These are phyloP conservation scores for Stigmatopora argus DNA, from an alignment of 2,113 vertebrate genomes.

Conservation along the genomic window DNA sequence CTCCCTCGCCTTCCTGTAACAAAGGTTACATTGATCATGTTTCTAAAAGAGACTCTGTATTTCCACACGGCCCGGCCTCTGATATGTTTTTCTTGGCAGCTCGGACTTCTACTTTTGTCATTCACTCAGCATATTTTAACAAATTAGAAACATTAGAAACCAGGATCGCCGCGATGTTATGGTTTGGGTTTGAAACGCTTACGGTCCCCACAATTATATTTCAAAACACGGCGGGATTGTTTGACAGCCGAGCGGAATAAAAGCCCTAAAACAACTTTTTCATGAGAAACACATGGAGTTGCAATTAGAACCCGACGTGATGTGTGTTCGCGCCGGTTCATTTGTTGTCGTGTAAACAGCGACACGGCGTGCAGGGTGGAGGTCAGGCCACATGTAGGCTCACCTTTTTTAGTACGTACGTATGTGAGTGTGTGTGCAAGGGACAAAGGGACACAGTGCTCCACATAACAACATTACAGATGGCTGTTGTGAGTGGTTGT, in stretches of 20 bases:
- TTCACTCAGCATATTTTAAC: conserved; percentile 69
- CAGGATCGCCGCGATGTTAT: conserved; percentile 69
- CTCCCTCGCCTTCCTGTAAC: conserved; percentile 69
- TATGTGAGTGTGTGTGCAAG: conserved; percentile 39
- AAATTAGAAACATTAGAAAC: conserved; percentile 77
- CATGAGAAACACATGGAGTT: conserved; percentile 76
- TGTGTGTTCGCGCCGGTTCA: conserved; percentile 59
- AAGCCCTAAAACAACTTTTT: conserved; percentile 73
- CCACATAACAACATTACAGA: conserved; percentile 69
- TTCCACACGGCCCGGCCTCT: conserved; percentile 55
- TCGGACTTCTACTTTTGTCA: conserved; percentile 64
- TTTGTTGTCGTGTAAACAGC: conserved; percentile 53
- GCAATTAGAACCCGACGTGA: conserved; percentile 66
- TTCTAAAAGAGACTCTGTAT: conserved; percentile 67
- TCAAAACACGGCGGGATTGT: conserved; percentile 71
- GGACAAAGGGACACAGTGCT: conserved; percentile 72
- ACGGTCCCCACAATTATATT: conserved; percentile 70
- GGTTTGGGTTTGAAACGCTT: conserved; percentile 68
- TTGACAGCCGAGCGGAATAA: conserved; percentile 70
- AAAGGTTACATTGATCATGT: conserved; percentile 73
- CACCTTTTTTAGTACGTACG: conserved; percentile 12
- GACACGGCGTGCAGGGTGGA: conserved; percentile 8
- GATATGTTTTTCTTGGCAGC: conserved; percentile 75
- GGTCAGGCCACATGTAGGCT: not conserved
- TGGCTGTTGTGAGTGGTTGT: conserved; percentile 66